Base-by-base conservation (phyloP, 2,888 invertebrate species). In the Stegophylla sp. region DNA sequence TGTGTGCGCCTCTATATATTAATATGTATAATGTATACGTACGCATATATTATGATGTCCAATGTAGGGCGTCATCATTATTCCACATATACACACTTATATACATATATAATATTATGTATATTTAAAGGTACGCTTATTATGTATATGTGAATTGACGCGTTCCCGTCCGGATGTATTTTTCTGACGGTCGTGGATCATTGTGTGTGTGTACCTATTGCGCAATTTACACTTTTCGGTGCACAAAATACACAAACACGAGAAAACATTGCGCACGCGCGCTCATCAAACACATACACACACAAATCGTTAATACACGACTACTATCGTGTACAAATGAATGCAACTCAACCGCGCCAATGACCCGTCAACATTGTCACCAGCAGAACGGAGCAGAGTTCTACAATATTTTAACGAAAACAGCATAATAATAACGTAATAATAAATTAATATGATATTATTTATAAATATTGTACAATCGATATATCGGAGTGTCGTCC, bases 111-210 rank as follows among this genome's bases (percentile, higher is more conserved):
- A 7, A 7, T 34, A 7, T 34, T 34, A 34, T 34, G 34, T 7
- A 7, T 34, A 7, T 34, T 3, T 34, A 7, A 34, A 7, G 3
- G 34, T 34, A 34, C 34, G 34, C 7, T 5, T 34, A 34, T 34
- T 34, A 34, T 34, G n/a, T 51, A 41, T n/a, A n/a, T 34, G n/a
- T 51, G 56, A 41, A 56, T 56, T 23, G 53, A 71, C 23, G 23
- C 56, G 15, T 71, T 71, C 56, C 34, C 17, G 41, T 71, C 71
- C 53, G 71, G 53, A 71, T 71, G 71, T 71, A 56, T 53, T 41
- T 53, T 41, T 71, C 23, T 53, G 71, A 34, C 53, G 53, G 71
- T 20, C 41, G 34, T 28, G 53, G 71, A 71, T 71, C 71, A 71
- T 53, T 17, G 20, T 56, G 23, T 56, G n/a, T n/a, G n/a, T n/a